Base-by-base conservation (phyloP, 2,797 vertebrate species). In the Poecilia gillii region DNA sequence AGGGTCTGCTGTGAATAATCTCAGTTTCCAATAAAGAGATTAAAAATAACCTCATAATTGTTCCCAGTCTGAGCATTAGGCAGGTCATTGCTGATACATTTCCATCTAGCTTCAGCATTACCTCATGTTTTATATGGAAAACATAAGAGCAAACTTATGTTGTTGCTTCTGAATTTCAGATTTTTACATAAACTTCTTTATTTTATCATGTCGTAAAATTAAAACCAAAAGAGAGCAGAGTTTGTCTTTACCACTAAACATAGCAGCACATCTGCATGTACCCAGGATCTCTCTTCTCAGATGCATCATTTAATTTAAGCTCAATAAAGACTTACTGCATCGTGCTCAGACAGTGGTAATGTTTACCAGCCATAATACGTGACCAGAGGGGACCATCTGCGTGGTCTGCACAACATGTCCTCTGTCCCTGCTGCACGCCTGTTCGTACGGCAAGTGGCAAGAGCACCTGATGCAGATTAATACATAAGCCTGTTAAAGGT, bases 401-500 rank as follows among this genome's bases (percentile, higher is more conserved):
- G 41, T 80, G n/a, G 2, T 74, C 39, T 78, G 3, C 1, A 1
- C 70, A 51, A 75, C 74, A 33, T 59, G 53, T 79, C 59, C 45
- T 74, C 20, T 76, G 79, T 80, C 73, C 8, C 33, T n/a, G 62
- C 70, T 3, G 47, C 14, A 1, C 11, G 43, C 72, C 77, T 79
- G 31, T 5, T 18, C 66, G 47, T 6, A 55, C 2, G 6, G 7
- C 74, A 57, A 78, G 62, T 82, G 74, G 82, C 62, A 85, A 73
- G 59, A 82, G 43, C 82, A 49, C 73, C 62, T 72, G 75, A 68
- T 81, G 72, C 78, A 85, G 91, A 85, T 92, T 85, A 88, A 81
- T 76, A 51, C 23, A 6, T 88, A 89, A 90, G 68, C 85, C 77
- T 72, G 77, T 84, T 90, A 87, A 86, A 84, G 51, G 77, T 64